Evolutionary conservation across 2,113 vertebrate genomes (phyloP).

Genomic region (Dermatemys mawii): DNA sequence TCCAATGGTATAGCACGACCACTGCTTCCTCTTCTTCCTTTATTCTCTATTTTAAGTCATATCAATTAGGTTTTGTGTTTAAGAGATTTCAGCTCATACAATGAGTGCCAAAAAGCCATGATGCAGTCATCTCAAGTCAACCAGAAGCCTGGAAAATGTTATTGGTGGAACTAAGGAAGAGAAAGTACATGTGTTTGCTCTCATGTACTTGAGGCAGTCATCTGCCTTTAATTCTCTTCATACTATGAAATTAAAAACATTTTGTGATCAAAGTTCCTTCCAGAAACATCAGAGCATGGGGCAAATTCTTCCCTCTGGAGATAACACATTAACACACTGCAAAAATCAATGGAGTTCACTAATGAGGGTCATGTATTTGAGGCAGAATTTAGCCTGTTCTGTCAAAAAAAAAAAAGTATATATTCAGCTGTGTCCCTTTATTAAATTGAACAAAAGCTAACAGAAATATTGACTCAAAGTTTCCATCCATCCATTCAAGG

Average conservation of each 20-base stretch:
- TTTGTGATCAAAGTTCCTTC: background rate
- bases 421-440: background rate
- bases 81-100: fast-evolving
- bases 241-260: background rate
- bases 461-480: background rate
- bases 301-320: fast-evolving
- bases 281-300: fast-evolving
- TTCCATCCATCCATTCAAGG: background rate
- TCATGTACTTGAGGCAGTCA: fast-evolving
- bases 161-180: fast-evolving
- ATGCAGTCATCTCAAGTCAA: background rate
- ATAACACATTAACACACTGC: background rate
- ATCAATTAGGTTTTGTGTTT: background rate
- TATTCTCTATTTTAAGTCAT: background rate
- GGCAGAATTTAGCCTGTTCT: background rate
- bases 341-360: background rate
- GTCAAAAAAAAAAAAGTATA: background rate
- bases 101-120: background rate
- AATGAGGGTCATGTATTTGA: background rate
- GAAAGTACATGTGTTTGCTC: too few relatives aligned
- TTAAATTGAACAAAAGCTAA: background rate
- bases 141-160: background rate
- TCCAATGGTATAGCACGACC: too few relatives aligned
- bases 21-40: background rate
- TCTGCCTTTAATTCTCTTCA: background rate